Evolutionary conservation across 2,888 invertebrate species (phyloP), one percentile per base, ranked within the genome.

Genomic region (Metacarcinus magister): DNA sequence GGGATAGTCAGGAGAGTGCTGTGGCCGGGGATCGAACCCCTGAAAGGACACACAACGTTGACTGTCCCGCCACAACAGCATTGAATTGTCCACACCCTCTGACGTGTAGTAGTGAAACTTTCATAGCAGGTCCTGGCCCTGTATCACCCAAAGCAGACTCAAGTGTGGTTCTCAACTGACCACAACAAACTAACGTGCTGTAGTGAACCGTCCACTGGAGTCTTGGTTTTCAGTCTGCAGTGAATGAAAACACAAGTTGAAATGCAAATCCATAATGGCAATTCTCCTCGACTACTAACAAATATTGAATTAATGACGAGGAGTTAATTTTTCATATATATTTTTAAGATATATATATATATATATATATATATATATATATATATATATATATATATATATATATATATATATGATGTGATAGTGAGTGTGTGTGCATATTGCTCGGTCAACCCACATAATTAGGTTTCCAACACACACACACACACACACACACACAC

Each of bases 371-470:
- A 95, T 91, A 95, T 91, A 95, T 91, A 95, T 91, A 95, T 91
- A 95, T 91, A 95, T 95, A 95, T 91, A 95, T 95, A 91, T 95
- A 95, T 95, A 95, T 95, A 95, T 95, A 95, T 95, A 91, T 90
- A 95, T 95, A 89, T 95, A 95, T 95, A 95, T 90, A 95, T 90
- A 89, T 90, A 82, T 82, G n/a, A 60, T 23, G 23, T 23, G 60
- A 60, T 23, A 23, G 60, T 60, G 60, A 60, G 60, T 60, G 60
- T 60, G 60, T 60, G 60, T 4, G 23, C 60, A 4, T 2, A 60
- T 39, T 39, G 60, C 60, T 4, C 60, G 23, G 60, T 23, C 60
- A 60, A 3, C 0, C 2, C 60, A 60, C 23, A 60, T 23, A 39
- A 39, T 39, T 1, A 39, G 39, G 39, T 39, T 39, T 39, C n/a